A percentile compares a stretch with the other conserved stretches of the same genome.
These are phyloP conservation scores for Eretmocerus hayati DNA, from an alignment of 2,888 invertebrate genomes.

Conservation along the genomic window DNA sequence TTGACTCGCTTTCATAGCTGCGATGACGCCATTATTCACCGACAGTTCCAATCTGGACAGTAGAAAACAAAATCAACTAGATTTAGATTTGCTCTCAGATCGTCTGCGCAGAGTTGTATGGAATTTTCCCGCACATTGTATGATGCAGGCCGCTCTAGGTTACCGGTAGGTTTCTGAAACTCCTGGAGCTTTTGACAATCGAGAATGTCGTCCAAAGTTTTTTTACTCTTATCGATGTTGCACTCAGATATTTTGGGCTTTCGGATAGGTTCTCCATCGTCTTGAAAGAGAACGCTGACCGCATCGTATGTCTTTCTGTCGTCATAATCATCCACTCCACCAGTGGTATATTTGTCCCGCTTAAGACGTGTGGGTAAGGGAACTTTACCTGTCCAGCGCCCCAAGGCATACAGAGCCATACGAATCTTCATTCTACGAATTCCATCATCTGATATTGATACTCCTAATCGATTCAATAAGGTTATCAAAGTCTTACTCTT, in stretches of 20 bases:
- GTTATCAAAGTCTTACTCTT: background rate
- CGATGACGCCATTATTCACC: background rate
- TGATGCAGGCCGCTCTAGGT: background rate
- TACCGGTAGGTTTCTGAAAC: background rate
- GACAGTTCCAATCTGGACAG: background rate
- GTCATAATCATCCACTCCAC: constrained; percentile 8
- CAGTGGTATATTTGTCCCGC: constrained; percentile 1
- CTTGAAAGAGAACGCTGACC: constrained; percentile 5
- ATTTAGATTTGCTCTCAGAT: background rate
- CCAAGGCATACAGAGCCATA: background rate
- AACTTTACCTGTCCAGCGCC: background rate
- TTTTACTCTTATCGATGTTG: background rate
- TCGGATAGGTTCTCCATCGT: background rate
- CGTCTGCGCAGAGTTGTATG: background rate
- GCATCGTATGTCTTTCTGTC: constrained; percentile 8
- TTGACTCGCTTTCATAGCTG: background rate
- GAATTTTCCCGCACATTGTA: background rate
- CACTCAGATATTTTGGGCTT: background rate
- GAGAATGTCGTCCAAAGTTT: background rate
- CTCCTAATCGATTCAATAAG: background rate
- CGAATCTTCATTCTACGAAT: background rate
- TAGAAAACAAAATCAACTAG: background rate
- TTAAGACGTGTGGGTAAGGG: constrained; percentile 8
- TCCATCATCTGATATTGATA: background rate
- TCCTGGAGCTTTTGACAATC: background rate